These are phyloP conservation scores for Dermatemys mawii DNA, from an alignment of 2,113 vertebrate genomes.

Conservation along the genomic window DNA sequence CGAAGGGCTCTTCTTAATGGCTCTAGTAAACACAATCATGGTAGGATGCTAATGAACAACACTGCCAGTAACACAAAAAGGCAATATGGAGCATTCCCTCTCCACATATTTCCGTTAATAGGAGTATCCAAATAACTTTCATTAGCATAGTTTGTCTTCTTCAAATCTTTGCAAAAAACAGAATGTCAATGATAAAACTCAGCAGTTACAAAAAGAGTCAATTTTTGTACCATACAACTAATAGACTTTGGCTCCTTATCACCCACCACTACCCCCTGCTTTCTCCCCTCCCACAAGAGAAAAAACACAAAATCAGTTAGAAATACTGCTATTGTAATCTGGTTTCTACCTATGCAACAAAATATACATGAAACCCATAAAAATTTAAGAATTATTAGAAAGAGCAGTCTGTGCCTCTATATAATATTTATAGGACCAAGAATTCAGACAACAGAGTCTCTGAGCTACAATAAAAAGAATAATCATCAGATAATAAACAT, in stretches of 20 bases:
- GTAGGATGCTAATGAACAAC: neutral
- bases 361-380: neutral
- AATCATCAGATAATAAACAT: conserved; percentile 18
- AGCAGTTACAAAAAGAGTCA: neutral
- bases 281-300: neutral
- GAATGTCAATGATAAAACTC: neutral
- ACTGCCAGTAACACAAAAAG: neutral
- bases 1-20: conserved; percentile 41
- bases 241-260: neutral
- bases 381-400: conserved; percentile 46
- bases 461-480: conserved; percentile 36
- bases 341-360: neutral
- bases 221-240: neutral
- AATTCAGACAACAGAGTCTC: conserved; percentile 29
- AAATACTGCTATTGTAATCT: conserved; percentile 32
- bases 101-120: neutral
- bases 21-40: conserved; percentile 9
- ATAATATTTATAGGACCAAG: conserved; percentile 10
- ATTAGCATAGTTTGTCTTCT: neutral
- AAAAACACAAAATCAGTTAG: neutral
- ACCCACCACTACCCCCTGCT: rapidly evolving
- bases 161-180: neutral
- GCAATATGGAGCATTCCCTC: neutral
- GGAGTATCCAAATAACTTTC: conserved; percentile 24
- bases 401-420: neutral